phyloP scores from a whole-genome alignment of 1,140 invertebrate species.

The Frieseomelitta varia region DNA sequence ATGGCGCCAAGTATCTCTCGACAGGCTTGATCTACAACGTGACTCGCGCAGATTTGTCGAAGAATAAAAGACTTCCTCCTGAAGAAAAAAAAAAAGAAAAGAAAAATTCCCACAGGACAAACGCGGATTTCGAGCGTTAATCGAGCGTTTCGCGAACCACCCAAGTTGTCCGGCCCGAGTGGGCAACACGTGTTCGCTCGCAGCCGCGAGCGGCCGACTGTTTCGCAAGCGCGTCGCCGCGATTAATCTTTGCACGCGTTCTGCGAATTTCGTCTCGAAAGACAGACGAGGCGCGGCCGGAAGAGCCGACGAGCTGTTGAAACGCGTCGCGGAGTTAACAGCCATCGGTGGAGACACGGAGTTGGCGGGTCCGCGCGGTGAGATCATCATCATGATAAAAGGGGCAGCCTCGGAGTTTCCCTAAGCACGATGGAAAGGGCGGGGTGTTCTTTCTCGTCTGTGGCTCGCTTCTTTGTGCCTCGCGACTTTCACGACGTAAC shows the following conservation, averaged over 20 bases:
- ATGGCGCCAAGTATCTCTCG: background rate
- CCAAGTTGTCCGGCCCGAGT: slow-evolving; percentile 54
- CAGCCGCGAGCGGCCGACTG: slow-evolving; percentile 42
- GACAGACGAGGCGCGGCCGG: slow-evolving; percentile 31
- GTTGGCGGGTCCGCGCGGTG: background rate
- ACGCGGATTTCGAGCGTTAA: slow-evolving; percentile 44
- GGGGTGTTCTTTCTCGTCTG: background rate
- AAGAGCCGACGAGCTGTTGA: background rate
- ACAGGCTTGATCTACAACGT: background rate
- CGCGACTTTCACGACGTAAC: background rate
- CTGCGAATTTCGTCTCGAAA: slow-evolving; percentile 52
- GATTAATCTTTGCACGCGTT: slow-evolving; percentile 62
- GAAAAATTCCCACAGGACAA: background rate
- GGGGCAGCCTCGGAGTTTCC: background rate
- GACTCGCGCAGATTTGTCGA: background rate
- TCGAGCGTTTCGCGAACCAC: slow-evolving; percentile 50
- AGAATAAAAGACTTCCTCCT: background rate
- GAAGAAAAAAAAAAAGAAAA: too few species aligned
- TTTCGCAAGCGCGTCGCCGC: slow-evolving; percentile 29
- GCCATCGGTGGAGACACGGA: background rate
- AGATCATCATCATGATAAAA: slow-evolving; percentile 30
- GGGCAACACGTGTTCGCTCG: slow-evolving; percentile 58
- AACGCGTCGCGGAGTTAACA: background rate
- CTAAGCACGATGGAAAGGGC: background rate
- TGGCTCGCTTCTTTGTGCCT: background rate